These are phyloP conservation scores for Eupeodes corollae DNA, from an alignment of 1,140 invertebrate genomes.

Conservation along the genomic window DNA sequence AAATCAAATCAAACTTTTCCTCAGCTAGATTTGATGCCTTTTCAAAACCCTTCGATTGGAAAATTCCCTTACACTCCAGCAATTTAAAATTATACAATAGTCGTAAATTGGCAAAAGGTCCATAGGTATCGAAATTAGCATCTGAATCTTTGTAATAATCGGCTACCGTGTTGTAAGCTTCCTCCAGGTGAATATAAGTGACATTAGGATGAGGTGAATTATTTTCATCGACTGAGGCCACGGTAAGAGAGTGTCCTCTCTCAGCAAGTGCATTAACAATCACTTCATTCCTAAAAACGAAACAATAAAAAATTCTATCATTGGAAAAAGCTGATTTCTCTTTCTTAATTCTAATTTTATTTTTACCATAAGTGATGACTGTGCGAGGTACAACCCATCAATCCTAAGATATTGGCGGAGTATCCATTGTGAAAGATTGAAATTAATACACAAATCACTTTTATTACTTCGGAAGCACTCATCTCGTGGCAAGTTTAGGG, in stretches of 20 bases:
- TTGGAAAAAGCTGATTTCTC: too few relatives aligned
- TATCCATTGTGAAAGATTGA: too few relatives aligned
- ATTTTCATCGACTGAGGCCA: not conserved
- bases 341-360: not conserved
- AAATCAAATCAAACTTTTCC: constrained; percentile 16
- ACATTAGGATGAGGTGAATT: not conserved
- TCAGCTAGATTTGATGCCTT: not conserved
- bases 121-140: constrained; percentile 8
- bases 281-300: not conserved
- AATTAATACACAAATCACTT: too few relatives aligned
- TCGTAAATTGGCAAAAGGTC: too few relatives aligned
- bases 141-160: constrained; percentile 12
- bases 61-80: constrained; percentile 6
- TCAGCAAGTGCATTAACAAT: constrained; percentile 14
- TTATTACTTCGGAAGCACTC: too few relatives aligned
- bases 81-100: too few relatives aligned
- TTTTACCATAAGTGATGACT: not conserved
- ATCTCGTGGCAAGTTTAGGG: too few relatives aligned
- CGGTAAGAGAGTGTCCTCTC: constrained; percentile 16
- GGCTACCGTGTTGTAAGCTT: not conserved
- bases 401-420: not conserved
- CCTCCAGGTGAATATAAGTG: constrained; percentile 4
- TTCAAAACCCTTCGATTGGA: not conserved
- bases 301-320: too few relatives aligned
- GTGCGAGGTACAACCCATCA: not conserved